Base-by-base conservation (phyloP, 64 coral and sea anemone genomes). In the Acropora tenuis region DNA sequence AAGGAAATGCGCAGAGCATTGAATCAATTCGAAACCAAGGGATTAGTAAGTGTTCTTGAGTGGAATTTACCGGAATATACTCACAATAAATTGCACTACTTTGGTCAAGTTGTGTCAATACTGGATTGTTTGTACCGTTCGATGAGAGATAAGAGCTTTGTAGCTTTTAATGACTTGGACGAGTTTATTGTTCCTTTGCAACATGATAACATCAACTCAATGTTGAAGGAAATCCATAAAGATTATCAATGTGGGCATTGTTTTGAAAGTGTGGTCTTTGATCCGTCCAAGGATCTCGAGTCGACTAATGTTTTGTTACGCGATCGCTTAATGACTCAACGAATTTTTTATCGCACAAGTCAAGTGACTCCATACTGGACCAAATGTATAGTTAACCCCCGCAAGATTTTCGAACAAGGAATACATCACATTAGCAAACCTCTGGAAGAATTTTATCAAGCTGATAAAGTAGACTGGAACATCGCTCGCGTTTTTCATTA, bases 121-220 rank as follows among this genome's bases (percentile, higher is more conserved):
- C 61, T 75, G 77, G 91, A 93, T 49, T 93, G 91, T 13, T 52
- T 93, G 57, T 93, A 52, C 66, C 79, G 91, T 48, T 50, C 61
- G 5, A 87, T 78, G 75, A 75, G 6, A 50, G n/a, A 79, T 47
- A 42, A 67, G 6, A 13, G 52, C 47, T 93, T 87, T 58, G 75
- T 88, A 4, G 83, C 91, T 3, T 93, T 93, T 19, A 69, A 93
- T 80, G 91, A 93, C 17, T 58, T 93, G 57, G 91, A 93, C 41
- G 91, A 93, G 75, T 93, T 88, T 79, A 87, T 93, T n/a, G 91
- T 93, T 5, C 91, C 91, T 12, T 58, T 93, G 7, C 43, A 41
- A 43, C 82, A 87, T 42, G 19, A 69, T 6, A 87, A 84, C 47
- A 78, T 92, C 7, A 50, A n/a, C 47, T 9, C 47, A 9, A 30